Evolutionary conservation across 2,113 vertebrate genomes (phyloP), one percentile per base, ranked within the genome.

Genomic region (Stigmatopora nigra): DNA sequence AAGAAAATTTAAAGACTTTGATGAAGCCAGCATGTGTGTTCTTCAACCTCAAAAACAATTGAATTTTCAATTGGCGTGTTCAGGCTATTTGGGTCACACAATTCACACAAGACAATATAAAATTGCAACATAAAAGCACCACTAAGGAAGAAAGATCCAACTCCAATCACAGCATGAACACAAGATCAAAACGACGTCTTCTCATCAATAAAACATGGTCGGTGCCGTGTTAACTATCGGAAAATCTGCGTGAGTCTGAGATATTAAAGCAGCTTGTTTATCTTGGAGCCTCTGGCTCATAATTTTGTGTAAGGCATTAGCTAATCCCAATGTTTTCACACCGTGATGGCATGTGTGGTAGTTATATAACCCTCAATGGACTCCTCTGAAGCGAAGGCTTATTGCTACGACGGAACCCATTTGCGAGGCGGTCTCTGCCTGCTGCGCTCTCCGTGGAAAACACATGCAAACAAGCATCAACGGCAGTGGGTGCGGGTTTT

Each of bases 341-440:
- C 20, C 6, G 7, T 35, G 10, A 41, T 15, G 8, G 35, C 61
- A 31, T 31, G 25, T 31, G 7, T 71, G 5, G 70, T 47, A 0
- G 17, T 86, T 81, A 67, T 12, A 14, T 79, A 75, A 80, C 31
- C 13, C 1, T 16, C 15, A 63, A 45, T 22, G 55, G 64, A 71
- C 65, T 57, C 58, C 52, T 63, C 57, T 73, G 69, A 63, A 65
- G 63, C 11, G 48, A n/a, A 36, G 38, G 68, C 63, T 76, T 57
- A 48, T 68, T 36, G 53, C 61, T 70, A 41, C 72, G 53, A 31
- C 6, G 51, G 62, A 79, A 65, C 76, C 70, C 74, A 64, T 73
- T 72, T 81, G 68, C 57, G 1, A 10, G 15, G 70, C 65, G 35
- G 65, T 68, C 72, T 81, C 69, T 1, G 53, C 72, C 69, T 47